Evolutionary conservation across 2,797 vertebrate species (phyloP), one percentile per base, ranked within the genome.

Genomic region (Sebastiscus albofasciatus): DNA sequence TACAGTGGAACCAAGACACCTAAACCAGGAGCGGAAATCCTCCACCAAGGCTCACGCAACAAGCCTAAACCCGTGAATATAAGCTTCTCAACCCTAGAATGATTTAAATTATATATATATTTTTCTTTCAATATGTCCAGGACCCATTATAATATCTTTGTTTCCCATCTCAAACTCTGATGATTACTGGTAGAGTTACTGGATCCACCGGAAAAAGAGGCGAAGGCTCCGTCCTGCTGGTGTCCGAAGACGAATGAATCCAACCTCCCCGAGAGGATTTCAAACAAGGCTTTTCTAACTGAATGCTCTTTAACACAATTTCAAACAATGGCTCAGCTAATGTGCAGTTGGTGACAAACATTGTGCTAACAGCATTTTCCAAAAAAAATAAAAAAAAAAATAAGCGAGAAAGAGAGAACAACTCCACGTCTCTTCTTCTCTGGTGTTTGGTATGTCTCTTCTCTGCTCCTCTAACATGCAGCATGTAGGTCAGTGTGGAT

Each of bases 401-500:
- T 7, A 58, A 59, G 39, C 42, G 62, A 64, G 59, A 66, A 12
- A 22, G n/a, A 39, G 34, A 64, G 12, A 22, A 52, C 18, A 34
- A 66, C 26, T 46, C 65, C 11, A 36, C 58, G 29, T 75, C 16
- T 68, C 68, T 36, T 65, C 52, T 69, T 55, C 64, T 73, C 74
- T 46, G 61, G 39, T 14, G 83, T 94, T 93, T 94, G 91, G 91
- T 93, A 90, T 42, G 42, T 70, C 75, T 80, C 69, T 68, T 77
- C 72, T 87, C 81, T 73, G 61, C 74, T 89, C 59, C 68, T 82
- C 77, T 54, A 59, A 33, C 80, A 85, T 92, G 93, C 93, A 95
- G 93, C 93, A 92, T 87, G 85, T 80, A 87, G 75, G 85, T 90
- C 83, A 67, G 67, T 85, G 27, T 79, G 60, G 59, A 88, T 72